Evolutionary conservation across 2,888 invertebrate genomes (phyloP).

Genomic region (Trisateles emortualis): DNA sequence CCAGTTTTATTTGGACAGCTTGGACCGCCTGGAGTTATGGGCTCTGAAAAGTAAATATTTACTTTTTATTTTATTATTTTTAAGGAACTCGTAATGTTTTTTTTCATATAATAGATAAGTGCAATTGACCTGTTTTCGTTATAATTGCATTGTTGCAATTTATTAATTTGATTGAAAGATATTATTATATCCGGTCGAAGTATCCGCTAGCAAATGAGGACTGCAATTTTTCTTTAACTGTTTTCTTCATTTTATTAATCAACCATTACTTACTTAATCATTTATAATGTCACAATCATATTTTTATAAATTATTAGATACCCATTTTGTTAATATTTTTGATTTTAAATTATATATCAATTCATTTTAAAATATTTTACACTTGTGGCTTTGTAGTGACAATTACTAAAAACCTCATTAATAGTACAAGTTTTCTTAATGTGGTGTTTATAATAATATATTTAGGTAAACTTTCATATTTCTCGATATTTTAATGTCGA

Average conservation of each 20-base stretch:
- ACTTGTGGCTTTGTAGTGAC: no score
- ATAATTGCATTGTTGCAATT: not conserved
- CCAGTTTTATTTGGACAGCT: slow-evolving; percentile 68
- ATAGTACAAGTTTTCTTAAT: not conserved
- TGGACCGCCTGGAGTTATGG: slow-evolving; percentile 80
- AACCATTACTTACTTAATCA: not conserved
- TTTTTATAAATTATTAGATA: not conserved
- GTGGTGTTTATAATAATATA: not conserved
- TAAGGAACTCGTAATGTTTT: not conserved
- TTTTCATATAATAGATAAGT: not conserved
- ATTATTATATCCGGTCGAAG: not conserved
- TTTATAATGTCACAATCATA: not conserved
- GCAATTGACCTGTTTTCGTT: not conserved
- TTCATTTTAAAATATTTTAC: no score
- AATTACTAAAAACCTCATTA: not conserved
- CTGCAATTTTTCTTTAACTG: not conserved
- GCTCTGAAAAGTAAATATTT: slow-evolving; percentile 84
- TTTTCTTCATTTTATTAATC: no score
- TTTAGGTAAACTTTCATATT: slow-evolving; percentile 7
- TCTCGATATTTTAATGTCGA: slow-evolving; percentile 15
- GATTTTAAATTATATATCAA: no score
- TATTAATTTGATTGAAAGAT: not conserved
- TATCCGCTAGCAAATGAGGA: not conserved
- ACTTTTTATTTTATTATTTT: slow-evolving; percentile 13
- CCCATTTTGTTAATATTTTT: no score